Evolutionary conservation across 2,888 invertebrate genomes (phyloP).

Genomic region (Ophioninae sp.): DNA sequence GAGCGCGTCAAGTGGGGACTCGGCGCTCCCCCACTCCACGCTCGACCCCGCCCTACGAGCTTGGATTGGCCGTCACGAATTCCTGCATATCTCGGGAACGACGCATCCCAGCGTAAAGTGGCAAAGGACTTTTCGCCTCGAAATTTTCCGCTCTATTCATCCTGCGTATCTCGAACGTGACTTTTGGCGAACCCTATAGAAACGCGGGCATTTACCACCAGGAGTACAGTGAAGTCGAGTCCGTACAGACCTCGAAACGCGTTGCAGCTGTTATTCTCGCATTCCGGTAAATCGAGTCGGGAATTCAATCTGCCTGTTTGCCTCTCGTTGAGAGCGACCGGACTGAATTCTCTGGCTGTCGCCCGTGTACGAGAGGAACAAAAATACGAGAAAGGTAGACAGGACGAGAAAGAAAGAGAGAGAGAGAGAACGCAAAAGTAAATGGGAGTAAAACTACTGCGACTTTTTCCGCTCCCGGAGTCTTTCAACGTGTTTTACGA

Average conservation of each 20-base stretch:
- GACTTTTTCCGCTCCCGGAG: constrained; percentile 19
- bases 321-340: constrained; percentile 60
- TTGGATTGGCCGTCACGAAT: background rate
- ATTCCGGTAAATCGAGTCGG: constrained; percentile 77
- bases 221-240: constrained; percentile 29
- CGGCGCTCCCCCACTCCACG: background rate
- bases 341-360: constrained; percentile 48
- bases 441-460: background rate
- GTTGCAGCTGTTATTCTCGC: constrained; percentile 75
- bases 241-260: constrained; percentile 50
- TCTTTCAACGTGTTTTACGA: constrained; percentile 2
- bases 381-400: constrained; percentile 17
- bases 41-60: background rate
- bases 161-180: constrained; percentile 48
- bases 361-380: constrained; percentile 28
- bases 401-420: constrained; percentile 13
- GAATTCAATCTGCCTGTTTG: constrained; percentile 78
- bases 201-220: background rate
- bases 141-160: constrained; percentile 9
- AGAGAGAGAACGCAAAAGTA: constrained; percentile 15
- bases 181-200: background rate
- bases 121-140: constrained; percentile 57
- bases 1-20: background rate
- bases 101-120: constrained; percentile 13
- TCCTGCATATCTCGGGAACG: background rate